Evolutionary conservation across 1,140 invertebrate genomes (phyloP), one percentile per base, ranked within the genome.

Genomic region (Drepana arcuata): DNA sequence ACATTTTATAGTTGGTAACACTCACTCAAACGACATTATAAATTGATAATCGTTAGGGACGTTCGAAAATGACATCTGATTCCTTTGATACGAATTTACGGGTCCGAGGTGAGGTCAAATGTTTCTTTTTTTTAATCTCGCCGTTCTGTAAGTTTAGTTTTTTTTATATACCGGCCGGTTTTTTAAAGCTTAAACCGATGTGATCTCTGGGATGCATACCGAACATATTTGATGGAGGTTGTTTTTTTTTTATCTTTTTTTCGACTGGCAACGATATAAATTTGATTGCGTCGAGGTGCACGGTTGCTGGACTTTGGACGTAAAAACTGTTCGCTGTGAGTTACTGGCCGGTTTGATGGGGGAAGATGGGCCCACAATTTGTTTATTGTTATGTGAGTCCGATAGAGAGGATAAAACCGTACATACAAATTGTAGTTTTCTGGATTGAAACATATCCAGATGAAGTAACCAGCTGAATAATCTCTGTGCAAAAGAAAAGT

Each of bases 171-270:
- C 34, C 50, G 48, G 44, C 41, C 52, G 61, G 60, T 49, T 59
- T 63, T 60, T 63, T 65, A 65, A 64, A 57, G 71, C 71, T 75
- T 67, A 67, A 71, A 65, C 70, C 59, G 72, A 80, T 80, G 63
- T 65, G 69, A 80, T 80, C 72, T 65, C 57, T 63, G 59, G 63
- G 66, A 65, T 62, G 73, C 75, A 81, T 81, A 67, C 75, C 71
- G 50, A 65, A 63, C 75, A 78, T 80, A 67, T 72, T 78, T 75
- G 69, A 73, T 75, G 54, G n/a, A n/a, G n/a, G n/a, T n/a, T n/a
- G n/a, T n/a, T 70, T 71, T 54, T 59, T 70, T 57, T 41, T 55
- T 61, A 61, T 49, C 57, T 73, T 73, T 67, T 55, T 73, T 71
- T 51, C 46, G 18, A 50, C 10, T 40, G 49, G 47, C n/a, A n/a